Conservation (phyloP, 1,140 invertebrate species). For the Plectrocnemia conspersa region DNA sequence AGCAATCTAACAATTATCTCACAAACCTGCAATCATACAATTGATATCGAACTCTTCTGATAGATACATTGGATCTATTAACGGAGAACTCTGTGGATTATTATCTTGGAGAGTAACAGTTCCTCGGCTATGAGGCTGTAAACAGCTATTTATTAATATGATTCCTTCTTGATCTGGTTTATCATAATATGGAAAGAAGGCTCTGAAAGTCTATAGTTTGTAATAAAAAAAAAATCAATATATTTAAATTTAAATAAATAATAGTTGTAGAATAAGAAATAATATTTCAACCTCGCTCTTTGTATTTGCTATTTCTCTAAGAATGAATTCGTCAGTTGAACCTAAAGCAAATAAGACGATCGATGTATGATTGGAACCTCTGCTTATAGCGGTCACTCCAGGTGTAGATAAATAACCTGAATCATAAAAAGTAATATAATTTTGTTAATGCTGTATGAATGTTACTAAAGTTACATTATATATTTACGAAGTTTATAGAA, state of each 20-base stretch:
- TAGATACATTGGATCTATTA: slow-evolving; percentile 75
- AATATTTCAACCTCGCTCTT: slow-evolving; percentile 49
- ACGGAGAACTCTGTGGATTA: slow-evolving; percentile 59
- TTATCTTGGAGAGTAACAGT: slow-evolving; percentile 52
- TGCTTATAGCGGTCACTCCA: slow-evolving; percentile 55
- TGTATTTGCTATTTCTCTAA: slow-evolving; percentile 64
- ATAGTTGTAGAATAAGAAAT: background rate
- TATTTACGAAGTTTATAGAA: no score
- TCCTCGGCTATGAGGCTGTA: slow-evolving; percentile 65
- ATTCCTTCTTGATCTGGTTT: slow-evolving; percentile 63
- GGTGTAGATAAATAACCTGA: slow-evolving; percentile 52
- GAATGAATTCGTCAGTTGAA: slow-evolving; percentile 59
- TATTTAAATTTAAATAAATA: background rate
- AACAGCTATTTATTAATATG: slow-evolving; percentile 59
- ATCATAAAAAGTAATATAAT: slow-evolving; percentile 17
- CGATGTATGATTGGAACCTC: slow-evolving; percentile 45
- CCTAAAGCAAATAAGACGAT: slow-evolving; percentile 64
- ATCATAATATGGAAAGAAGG: slow-evolving; percentile 59
- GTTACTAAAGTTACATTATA: no score
- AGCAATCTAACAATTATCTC: no score
- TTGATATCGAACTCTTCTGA: slow-evolving; percentile 53
- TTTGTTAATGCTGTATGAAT: slow-evolving; percentile 1
- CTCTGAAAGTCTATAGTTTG: slow-evolving; percentile 53
- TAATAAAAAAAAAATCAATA: slow-evolving; percentile 4
- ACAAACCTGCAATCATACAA: slow-evolving; percentile 61